Base-by-base conservation (phyloP, 2,113 vertebrate genomes). In the Martes martes region DNA sequence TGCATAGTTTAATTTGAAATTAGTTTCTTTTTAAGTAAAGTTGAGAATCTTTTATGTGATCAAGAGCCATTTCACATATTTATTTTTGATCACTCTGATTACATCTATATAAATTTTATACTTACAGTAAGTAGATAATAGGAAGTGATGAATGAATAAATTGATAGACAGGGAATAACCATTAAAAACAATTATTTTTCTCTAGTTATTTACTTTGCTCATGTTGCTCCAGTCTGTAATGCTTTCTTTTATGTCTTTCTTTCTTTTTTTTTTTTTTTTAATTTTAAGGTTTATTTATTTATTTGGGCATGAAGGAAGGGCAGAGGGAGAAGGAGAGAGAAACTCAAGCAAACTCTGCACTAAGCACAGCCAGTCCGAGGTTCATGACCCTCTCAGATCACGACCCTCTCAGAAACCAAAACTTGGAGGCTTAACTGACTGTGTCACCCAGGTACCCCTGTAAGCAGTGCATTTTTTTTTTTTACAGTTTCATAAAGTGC, bases 121-220 rank as follows among this genome's bases (percentile, higher is more conserved):
- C 42, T 36, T 74, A 42, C 6, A 59, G 2, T 33, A 59, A 45
- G 18, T 45, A 47, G 39, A 76, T 61, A 13, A 89, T 11, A 88
- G n/a, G 50, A 24, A 73, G 63, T 4, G 4, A n/a, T 52, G 39
- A 31, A 84, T 31, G 59, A 26, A 15, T 24, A 45, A 67, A 28
- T 45, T 26, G 26, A 67, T 50, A n/a, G 39, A 89, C 13, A 63
- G 31, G 39, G 45, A 63, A 47, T 89, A 21, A 23, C 1, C 28
- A 78, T 24, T 78, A 61, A 31, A 63, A 89, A 78, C n/a, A 57
- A 73, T 14, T 57, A 76, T 76, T 78, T 76, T 47, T 78, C 31
- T 89, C 21, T 76, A n/a, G 85, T 73, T 88, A 36, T n/a, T 73
- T 73, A 45, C 45, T 91, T 91, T 91, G 59, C 33, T 91, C 6